Evolutionary conservation across 2,113 vertebrate species (phyloP), one percentile per base, ranked within the genome.

Genomic region (Anguilla japonica): DNA sequence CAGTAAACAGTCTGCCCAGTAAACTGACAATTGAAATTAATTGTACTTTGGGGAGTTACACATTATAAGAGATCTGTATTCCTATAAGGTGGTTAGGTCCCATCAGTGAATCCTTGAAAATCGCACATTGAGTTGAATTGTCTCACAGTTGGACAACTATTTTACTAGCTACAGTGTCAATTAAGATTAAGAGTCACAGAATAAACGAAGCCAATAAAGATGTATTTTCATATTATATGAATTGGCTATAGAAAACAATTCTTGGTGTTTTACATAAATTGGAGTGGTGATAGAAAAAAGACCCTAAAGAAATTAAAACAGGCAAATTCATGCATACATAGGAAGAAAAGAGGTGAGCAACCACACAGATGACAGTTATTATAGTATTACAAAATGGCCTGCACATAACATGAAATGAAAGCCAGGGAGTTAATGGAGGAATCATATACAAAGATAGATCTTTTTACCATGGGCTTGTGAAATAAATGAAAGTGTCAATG

Each of bases 401-500:
- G 22, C 43, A 84, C 82, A 60, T 41, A 41, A 53, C 9, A 78
- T 56, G 13, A 43, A 78, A 43, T 43, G 29, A 87, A 80, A 34
- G 67, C 22, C 13, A 14, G 46, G 22, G 46, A 79, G 82, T 29
- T 60, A 79, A 83, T 41, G 5, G n/a, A 87, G 46, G 41, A n/a
- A 75, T 80, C 39, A 80, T 60, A 87, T 83, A 50, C 20, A 40
- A 84, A 83, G 18, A 81, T 81, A 14, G 83, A 84, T 84, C 84
- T 80, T 53, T 41, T 41, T 26, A 43, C 46, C 83, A 16, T 46
- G 18, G 41, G 79, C 71, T 67, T 39, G 53, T 67, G 56, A 50
- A 84, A 87, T 22, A 87, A 87, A 81, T 87, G 22, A 84, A 83
- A 84, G 22, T 57, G 50, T 84, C 82, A 39, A 81, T 22, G 41